Conservation (phyloP, 2,797 vertebrate species). For the Todus mexicanus region DNA sequence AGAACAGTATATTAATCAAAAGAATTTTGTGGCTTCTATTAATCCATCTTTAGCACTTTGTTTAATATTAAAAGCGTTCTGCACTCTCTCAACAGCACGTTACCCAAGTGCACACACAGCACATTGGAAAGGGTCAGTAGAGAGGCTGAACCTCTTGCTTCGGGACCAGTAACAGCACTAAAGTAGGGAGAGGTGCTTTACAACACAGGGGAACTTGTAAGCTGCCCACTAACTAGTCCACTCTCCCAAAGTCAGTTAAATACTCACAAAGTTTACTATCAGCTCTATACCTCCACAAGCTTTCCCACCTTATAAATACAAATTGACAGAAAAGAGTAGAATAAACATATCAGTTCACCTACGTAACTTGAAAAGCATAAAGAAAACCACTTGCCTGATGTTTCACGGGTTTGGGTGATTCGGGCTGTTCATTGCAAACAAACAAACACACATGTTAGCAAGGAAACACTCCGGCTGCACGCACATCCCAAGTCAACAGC, state of each 20-base stretch:
- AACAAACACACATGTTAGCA: slow-evolving; percentile 88
- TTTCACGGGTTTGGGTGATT: slow-evolving; percentile 95
- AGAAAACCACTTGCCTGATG: slow-evolving; percentile 92
- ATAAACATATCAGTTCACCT: not conserved
- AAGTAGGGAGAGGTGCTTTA: not conserved
- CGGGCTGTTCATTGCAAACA: slow-evolving; percentile 91
- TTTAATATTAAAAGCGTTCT: not conserved
- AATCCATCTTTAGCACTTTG: not conserved
- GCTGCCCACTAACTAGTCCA: not conserved
- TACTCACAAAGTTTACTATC: not conserved
- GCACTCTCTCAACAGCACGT: not conserved
- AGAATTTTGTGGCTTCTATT: not conserved
- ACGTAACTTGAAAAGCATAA: slow-evolving; percentile 55
- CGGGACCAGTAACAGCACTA: not conserved
- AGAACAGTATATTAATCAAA: not conserved
- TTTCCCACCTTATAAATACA: not conserved
- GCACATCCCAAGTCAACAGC: slow-evolving; percentile 6
- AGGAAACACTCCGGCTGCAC: slow-evolving; percentile 59
- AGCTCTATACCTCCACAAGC: not conserved
- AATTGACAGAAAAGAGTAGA: not conserved
- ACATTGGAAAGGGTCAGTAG: not conserved
- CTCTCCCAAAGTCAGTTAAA: not conserved
- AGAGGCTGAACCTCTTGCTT: not conserved
- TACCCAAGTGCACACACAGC: not conserved
- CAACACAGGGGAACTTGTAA: not conserved